A percentile compares a stretch with the other conserved stretches of the same genome.
Evolutionary conservation across 2,888 invertebrate species (phyloP).

Genomic region (Crocallis elinguaria): DNA sequence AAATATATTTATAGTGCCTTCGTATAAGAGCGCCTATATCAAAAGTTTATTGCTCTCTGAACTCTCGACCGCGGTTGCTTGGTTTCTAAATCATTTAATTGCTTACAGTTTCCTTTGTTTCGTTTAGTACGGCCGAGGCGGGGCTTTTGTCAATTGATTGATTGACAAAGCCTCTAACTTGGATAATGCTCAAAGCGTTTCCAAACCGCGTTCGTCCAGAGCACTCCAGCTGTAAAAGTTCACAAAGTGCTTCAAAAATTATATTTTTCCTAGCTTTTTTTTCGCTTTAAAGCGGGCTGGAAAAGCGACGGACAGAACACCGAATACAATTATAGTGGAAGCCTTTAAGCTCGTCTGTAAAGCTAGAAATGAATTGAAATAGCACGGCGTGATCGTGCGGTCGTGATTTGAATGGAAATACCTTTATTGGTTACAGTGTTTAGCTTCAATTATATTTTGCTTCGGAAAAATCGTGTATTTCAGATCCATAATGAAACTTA

Average conservation of each 20-base stretch:
- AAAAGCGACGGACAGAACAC: slow-evolving; percentile 13
- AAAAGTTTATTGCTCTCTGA: slow-evolving; percentile 9
- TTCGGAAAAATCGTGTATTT: no score
- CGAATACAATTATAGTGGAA: slow-evolving; percentile 26
- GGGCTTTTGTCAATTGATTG: slow-evolving; percentile 30
- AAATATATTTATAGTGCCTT: no score
- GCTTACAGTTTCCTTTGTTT: slow-evolving; percentile 16
- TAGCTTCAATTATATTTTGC: no score
- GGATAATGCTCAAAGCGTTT: slow-evolving; percentile 22
- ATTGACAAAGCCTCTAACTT: slow-evolving; percentile 30
- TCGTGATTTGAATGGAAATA: slow-evolving; percentile 22
- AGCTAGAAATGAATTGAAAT: slow-evolving; percentile 22
- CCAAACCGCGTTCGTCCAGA: slow-evolving; percentile 3
- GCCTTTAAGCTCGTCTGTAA: slow-evolving; percentile 24
- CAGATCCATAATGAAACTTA: no score
- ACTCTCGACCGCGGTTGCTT: slow-evolving; percentile 7
- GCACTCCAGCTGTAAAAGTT: slow-evolving; percentile 19
- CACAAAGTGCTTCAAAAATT: slow-evolving; percentile 23
- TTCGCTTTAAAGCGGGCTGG: slow-evolving; percentile 10
- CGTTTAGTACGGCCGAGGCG: slow-evolving; percentile 4
- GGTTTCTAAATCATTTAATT: slow-evolving; percentile 25
- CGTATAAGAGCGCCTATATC: neutral
- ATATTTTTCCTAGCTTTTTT: slow-evolving; percentile 23
- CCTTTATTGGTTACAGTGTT: no score
- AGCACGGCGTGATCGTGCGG: slow-evolving; percentile 8